Percentiles rank a stretch among this genome's conserved stretches.
Conservation (phyloP, 2,113 vertebrate species). For the Oryzias woworae region DNA sequence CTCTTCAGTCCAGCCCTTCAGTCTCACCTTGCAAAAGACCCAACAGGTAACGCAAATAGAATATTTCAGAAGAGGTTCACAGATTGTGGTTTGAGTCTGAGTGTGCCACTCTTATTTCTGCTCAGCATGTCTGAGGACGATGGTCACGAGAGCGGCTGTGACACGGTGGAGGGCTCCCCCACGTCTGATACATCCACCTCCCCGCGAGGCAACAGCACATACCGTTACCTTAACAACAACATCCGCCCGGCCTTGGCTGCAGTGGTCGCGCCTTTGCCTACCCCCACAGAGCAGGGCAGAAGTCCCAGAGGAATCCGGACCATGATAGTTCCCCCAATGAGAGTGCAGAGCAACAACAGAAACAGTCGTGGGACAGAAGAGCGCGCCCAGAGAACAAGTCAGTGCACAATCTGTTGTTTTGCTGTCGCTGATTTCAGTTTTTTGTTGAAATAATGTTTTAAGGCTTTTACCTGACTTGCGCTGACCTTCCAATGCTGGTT, state of each 20-base stretch:
- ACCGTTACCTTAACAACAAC: conserved; percentile 83
- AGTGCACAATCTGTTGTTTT: conserved; percentile 13
- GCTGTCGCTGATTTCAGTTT: not conserved
- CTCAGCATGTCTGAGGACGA: conserved; percentile 95
- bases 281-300: conserved; percentile 65
- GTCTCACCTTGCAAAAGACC: conserved; percentile 86
- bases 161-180: conserved; percentile 92
- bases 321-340: conserved; percentile 90
- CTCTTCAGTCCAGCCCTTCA: conserved; percentile 89
- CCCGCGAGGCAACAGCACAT: conserved; percentile 80
- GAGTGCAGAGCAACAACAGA: conserved; percentile 81
- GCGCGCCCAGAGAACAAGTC: conserved; percentile 82
- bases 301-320: conserved; percentile 84
- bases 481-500: not conserved
- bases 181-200: conserved; percentile 87
- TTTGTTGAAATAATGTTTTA: not conserved
- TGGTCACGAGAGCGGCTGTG: conserved; percentile 89
- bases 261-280: conserved; percentile 44
- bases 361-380: conserved; percentile 67
- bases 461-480: not conserved
- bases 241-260: conserved; percentile 55
- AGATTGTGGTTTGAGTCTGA: not conserved
- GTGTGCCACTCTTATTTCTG: not conserved
- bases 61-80: not conserved
- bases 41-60: conserved; percentile 78